Base-by-base conservation (phyloP, 2,797 vertebrate genomes). In the Chromobotia macracanthus region DNA sequence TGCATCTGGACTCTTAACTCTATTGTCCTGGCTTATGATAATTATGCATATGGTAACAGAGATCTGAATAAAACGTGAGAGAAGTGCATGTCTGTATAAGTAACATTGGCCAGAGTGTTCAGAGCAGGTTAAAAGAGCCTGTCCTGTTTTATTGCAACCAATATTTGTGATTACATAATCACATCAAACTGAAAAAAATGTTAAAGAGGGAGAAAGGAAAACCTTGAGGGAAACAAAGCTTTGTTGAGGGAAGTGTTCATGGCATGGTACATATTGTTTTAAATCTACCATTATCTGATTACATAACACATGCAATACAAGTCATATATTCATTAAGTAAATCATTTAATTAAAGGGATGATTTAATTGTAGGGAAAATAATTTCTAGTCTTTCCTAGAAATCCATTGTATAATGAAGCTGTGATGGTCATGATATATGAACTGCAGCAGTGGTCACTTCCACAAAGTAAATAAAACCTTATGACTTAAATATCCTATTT, bases 1-100 rank as follows among this genome's bases (percentile, higher is more conserved):
- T 67, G 38, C 65, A 77, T 68, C 65, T 77, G 66, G 41, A 69
- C 75, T 41, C 53, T 35, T 48, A 69, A 8, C 53, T 77, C 13
- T 60, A 50, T 69, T 61, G 55, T 61, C 25, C 55, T 51, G 4
- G 46, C 55, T 1, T 18, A 48, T 55, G 53, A 58, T 35, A 41
- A 68, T 77, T 61, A 35, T 66, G 50, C 74, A 28, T 55, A 75
- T 64, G 25, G 11, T 64, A 51, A 74, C 35, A 23, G 21, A 55
- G 23, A 56, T 67, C 51, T 65, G 3, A 67, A 67, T n/a, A 18
- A 4, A 31, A 63, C 18, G 28, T 16, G 25, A 7, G 58, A 60
- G 56, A 13, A 28, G 25, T 7, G 5, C 23, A 35, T 63, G 60
- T 18, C 18, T 63, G 28, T 63, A 35, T 31, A 31, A 31, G 13